These are phyloP conservation scores for Gadus macrocephalus DNA, from an alignment of 2,113 vertebrate genomes.

Conservation along the genomic window DNA sequence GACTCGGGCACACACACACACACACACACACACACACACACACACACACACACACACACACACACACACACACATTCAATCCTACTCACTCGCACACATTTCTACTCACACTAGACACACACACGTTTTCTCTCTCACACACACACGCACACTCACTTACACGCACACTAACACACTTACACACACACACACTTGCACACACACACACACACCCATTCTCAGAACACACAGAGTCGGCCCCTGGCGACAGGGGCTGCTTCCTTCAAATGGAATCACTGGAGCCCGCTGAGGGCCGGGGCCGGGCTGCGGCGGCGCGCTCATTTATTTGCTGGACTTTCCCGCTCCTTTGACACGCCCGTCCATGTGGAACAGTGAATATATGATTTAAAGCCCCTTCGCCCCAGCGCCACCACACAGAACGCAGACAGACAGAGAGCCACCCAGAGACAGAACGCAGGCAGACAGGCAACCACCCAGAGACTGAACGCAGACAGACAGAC, in stretches of 20 bases:
- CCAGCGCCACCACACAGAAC: background rate
- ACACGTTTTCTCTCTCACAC: background rate
- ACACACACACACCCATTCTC: background rate
- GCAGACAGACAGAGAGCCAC: background rate
- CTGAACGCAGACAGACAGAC: background rate
- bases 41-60: background rate
- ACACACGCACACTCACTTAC: background rate
- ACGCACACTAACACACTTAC: background rate
- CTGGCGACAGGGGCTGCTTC: conserved; percentile 5
- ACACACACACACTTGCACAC: background rate
- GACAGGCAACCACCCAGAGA: background rate
- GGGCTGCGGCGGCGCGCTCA: background rate
- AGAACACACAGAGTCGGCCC: background rate
- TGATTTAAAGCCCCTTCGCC: conserved; percentile 43
- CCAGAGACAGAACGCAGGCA: background rate
- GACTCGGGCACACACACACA: background rate
- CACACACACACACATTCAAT: background rate
- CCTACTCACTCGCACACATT: background rate
- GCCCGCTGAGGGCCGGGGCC: conserved; percentile 25
- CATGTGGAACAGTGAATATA: conserved; percentile 52
- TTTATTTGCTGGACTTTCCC: conserved; percentile 48
- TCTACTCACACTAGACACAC: background rate
- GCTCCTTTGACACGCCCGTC: conserved; percentile 26
- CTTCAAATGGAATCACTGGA: conserved; percentile 29
- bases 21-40: background rate